These are phyloP conservation scores for Ecdyonurus torrentis DNA, from an alignment of 2,888 invertebrate genomes.

Conservation along the genomic window DNA sequence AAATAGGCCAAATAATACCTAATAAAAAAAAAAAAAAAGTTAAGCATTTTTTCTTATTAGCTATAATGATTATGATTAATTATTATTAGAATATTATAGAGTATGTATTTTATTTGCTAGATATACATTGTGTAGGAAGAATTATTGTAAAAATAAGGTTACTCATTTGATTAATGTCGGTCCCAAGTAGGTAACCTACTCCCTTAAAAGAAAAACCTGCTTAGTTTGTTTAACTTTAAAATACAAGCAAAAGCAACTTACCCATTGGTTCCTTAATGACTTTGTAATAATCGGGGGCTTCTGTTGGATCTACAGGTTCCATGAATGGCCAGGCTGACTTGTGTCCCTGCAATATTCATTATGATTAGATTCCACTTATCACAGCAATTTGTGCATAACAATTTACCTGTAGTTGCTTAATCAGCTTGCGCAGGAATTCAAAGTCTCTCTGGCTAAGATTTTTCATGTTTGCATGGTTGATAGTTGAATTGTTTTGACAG, in stretches of 20 bases:
- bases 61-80: too few species aligned
- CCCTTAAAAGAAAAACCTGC: too few species aligned
- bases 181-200: too few species aligned
- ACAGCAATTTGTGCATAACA: constrained; percentile 1
- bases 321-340: constrained; percentile 97
- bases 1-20: too few species aligned
- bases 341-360: constrained; percentile 52
- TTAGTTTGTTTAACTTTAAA: not conserved
- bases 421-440: constrained; percentile 64
- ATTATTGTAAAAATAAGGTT: not conserved
- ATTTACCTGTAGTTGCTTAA: constrained; percentile 71
- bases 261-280: constrained; percentile 94
- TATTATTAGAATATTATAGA: not conserved
- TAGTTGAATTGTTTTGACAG: constrained; percentile 78
- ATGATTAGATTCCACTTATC: not conserved
- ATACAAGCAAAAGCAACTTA: constrained; percentile 28
- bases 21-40: too few species aligned
- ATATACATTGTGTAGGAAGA: too few species aligned
- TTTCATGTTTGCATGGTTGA: constrained; percentile 83
- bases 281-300: constrained; percentile 94
- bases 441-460: constrained; percentile 62
- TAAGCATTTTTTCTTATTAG: too few species aligned
- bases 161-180: too few species aligned
- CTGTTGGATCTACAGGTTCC: constrained; percentile 89
- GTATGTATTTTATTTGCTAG: not conserved